Evolutionary conservation across 64 coral and sea anemone genomes (phyloP).

Genomic region (Exaiptasia diaphana): DNA sequence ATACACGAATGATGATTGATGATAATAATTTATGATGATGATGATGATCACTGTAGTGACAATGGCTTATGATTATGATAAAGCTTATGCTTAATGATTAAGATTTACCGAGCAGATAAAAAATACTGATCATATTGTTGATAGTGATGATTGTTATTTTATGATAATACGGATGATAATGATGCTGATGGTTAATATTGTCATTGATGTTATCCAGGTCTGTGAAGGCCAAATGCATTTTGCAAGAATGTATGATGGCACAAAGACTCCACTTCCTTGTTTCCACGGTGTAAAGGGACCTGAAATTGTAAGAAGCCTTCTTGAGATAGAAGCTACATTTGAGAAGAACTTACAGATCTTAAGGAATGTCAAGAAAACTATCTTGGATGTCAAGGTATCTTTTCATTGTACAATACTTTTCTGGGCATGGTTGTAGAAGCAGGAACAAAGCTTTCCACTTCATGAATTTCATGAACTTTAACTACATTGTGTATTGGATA

Average conservation of each 20-base stretch:
- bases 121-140: no score
- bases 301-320: conserved; percentile 87
- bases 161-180: no score
- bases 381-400: conserved; percentile 99
- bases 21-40: not conserved
- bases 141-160: no score
- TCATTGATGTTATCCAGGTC: no score
- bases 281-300: conserved; percentile 89
- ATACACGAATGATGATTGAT: not conserved
- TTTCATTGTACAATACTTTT: not conserved
- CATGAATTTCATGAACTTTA: no score
- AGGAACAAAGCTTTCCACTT: not conserved
- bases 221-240: conserved; percentile 99
- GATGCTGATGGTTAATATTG: no score
- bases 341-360: conserved; percentile 95
- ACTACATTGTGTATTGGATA: not conserved
- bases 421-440: not conserved
- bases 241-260: conserved; percentile 89
- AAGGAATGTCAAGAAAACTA: conserved; percentile 93
- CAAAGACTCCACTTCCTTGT: conserved; percentile 81
- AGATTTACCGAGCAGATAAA: no score
- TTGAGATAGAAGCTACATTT: conserved; percentile 98
- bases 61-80: no score
- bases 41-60: no score
- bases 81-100: no score